Evolutionary conservation across 2,888 invertebrate species (phyloP), one percentile per base, ranked within the genome.

Genomic region (Drosophila hawaiiensis): DNA sequence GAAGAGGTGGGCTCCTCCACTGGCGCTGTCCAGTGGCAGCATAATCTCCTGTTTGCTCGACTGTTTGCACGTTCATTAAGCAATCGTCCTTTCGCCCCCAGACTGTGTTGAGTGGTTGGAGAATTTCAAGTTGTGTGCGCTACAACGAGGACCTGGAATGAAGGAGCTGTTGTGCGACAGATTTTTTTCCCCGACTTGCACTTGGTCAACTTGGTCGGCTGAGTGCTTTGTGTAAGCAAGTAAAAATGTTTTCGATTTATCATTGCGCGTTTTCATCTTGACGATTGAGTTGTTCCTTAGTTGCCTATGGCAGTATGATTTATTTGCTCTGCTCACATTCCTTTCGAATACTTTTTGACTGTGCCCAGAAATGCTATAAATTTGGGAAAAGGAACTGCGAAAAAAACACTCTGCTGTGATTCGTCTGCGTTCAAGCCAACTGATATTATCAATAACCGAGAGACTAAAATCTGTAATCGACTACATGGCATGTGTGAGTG

Each of bases 61-160:
- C 71, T 81, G 81, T 85, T 87, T 84, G 83, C 76, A 78, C 78
- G 79, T 84, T 90, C 89, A 89, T 90, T 89, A 89, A 82, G 79
- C 73, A 73, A 75, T 66, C 59, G 69, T 60, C 55, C 28, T n/a
- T 41, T 28, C n/a, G 6, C 12, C 25, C 19, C 49, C 56, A 41
- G 39, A 29, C 47, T 39, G 59, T 33, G 53, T 53, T 56, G 43
- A 63, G 50, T 66, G 53, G 62, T 58, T 60, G 75, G 58, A 69
- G 73, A 59, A 59, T 75, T 74, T 68, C 69, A 73, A 72, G 76
- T 80, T 74, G 77, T 77, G 69, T 74, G 76, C 78, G 62, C 74
- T 84, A 59, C 65, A 73, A 76, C 64, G 74, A 78, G 69, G 65
- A 71, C 35, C 65, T 14, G 59, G 54, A 50, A 65, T 64, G 66